A percentile compares a stretch with the other conserved stretches of the same genome.
These are phyloP conservation scores for Drosophila ficusphila DNA, from an alignment of 1,140 invertebrate genomes.

Conservation along the genomic window DNA sequence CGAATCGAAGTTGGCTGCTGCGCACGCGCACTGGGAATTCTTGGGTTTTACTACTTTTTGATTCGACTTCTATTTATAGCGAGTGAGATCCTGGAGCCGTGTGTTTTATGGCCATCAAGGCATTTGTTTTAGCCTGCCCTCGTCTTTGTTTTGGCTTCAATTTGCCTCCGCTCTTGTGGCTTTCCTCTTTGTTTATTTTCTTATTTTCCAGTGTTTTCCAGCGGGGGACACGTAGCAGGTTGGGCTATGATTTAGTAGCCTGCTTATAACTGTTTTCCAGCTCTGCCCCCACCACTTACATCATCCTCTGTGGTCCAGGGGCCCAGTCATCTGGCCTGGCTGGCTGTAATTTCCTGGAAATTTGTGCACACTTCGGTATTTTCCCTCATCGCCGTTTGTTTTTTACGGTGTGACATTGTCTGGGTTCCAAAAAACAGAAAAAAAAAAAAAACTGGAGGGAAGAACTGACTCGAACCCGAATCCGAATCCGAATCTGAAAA, in stretches of 20 bases:
- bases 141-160: conserved; percentile 69
- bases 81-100: conserved; percentile 28
- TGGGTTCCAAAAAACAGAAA: conserved; percentile 38
- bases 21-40: conserved; percentile 44
- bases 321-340: conserved; percentile 42
- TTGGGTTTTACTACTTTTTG: conserved; percentile 66
- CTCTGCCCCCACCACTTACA: conserved; percentile 18
- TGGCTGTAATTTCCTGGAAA: conserved; percentile 80
- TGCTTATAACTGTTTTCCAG: conserved; percentile 71
- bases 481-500: not conserved
- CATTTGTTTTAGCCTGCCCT: conserved; percentile 63
- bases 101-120: conserved; percentile 71
- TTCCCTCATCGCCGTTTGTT: conserved; percentile 50
- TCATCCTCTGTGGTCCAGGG: conserved; percentile 60
- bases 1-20: conserved; percentile 8
- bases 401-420: conserved; percentile 82
- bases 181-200: conserved; percentile 57
- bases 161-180: conserved; percentile 53
- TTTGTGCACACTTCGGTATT: conserved; percentile 84
- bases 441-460: not conserved
- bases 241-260: conserved; percentile 80
- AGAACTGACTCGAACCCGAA: no score
- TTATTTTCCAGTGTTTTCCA: conserved; percentile 50
- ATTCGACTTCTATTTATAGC: conserved; percentile 61
- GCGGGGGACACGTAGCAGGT: conserved; percentile 71